These are phyloP conservation scores for Dendropsophus ebraccatus DNA, from an alignment of 2,113 vertebrate genomes.

Conservation along the genomic window DNA sequence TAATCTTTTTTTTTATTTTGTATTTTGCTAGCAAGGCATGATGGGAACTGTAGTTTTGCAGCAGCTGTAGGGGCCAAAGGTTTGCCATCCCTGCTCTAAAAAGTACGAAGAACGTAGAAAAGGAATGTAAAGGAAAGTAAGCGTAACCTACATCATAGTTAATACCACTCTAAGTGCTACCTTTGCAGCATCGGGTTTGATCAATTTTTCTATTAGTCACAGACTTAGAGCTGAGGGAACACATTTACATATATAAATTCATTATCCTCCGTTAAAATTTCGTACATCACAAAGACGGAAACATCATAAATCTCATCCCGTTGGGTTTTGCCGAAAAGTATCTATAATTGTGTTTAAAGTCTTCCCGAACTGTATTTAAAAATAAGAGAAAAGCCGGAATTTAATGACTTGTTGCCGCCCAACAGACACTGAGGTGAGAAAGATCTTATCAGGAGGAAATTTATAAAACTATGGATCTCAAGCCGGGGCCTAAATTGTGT, in stretches of 20 bases:
- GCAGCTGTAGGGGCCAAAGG: too few species aligned
- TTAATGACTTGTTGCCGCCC: conserved; percentile 21
- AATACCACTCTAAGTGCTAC: conserved; percentile 6
- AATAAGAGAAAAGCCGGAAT: background rate
- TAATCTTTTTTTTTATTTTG: too few species aligned
- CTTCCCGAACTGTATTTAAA: conserved; percentile 25
- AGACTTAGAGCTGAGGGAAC: conserved; percentile 31
- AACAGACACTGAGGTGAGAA: background rate
- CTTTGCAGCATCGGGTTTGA: conserved; percentile 36
- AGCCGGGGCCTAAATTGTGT: conserved; percentile 6
- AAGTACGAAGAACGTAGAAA: background rate
- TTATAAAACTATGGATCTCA: background rate
- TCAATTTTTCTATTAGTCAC: conserved; percentile 48
- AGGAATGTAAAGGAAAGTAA: background rate
- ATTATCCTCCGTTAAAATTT: conserved; percentile 38
- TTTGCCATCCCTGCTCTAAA: background rate
- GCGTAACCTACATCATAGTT: background rate
- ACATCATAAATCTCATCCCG: conserved; percentile 42
- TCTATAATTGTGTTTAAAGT: conserved; percentile 15
- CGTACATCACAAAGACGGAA: conserved; percentile 1
- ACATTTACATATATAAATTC: conserved; percentile 55
- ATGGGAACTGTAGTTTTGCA: too few species aligned
- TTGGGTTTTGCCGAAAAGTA: conserved; percentile 3
- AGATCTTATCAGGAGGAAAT: background rate
- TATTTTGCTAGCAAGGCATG: too few species aligned